Evolutionary conservation across 2,113 vertebrate species (phyloP), one percentile per base, ranked within the genome.

Genomic region (Nematolebias whitei): DNA sequence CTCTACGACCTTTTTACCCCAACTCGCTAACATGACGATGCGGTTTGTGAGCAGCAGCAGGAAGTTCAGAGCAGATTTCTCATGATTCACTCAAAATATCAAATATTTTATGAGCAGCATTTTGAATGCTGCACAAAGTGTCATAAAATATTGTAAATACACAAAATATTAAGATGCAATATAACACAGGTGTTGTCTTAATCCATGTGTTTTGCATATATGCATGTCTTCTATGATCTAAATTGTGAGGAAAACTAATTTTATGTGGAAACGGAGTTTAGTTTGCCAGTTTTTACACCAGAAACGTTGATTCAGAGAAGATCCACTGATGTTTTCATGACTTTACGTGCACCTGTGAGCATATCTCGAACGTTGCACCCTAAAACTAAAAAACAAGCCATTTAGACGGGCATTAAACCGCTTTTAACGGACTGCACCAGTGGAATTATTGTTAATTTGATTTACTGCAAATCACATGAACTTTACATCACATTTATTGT

Each of bases 211-310:
- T 85, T 91, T 86, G 76, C 84, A 83, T 92, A 86, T 90, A 91
- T 92, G 92, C 91, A 93, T 93, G 92, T 90, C 79, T 88, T 85
- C 40, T 88, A 84, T 72, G 9, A 29, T 29, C 3, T 29, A 29
- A 29, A 29, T n/a, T n/a, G 26, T 29, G 26, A 29, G 26, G 26
- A 29, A 3, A 72, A 41, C 84, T 72, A 78, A 68, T 67, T 29
- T 29, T 29, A 7, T 29, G 70, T 80, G 47, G 40, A 76, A 71
- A 63, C 44, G 67, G 44, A 71, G 80, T 85, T 87, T 71, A 79
- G 50, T 54, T 82, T 68, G 54, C 54, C 26, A 7, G 54, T 80
- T 71, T 78, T 87, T 85, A 75, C 53, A 63, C 38, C 60, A 26
- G 22, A 51, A 51, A 39, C 38, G 52, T 73, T 73, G 63, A 77